A percentile compares a stretch with the other conserved stretches of the same genome.
Conservation (phyloP, 2,113 vertebrate genomes). For the Phaetusa simplex region DNA sequence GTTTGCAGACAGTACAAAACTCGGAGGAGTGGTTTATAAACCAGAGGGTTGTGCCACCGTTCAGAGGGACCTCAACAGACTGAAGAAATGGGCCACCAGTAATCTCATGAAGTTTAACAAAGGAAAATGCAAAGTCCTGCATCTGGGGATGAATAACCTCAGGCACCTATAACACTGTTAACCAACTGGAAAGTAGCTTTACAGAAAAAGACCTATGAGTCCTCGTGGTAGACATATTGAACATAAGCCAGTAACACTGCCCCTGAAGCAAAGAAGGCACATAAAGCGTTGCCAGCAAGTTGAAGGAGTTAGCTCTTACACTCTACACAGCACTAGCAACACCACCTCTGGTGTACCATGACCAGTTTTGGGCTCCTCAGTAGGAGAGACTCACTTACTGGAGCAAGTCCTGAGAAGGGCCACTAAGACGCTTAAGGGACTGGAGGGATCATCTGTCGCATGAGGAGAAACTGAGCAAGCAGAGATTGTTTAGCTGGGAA, state of each 20-base stretch:
- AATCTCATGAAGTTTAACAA: neutral
- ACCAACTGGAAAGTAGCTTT: neutral
- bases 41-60: neutral
- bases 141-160: neutral
- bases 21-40: neutral
- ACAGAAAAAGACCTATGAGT: neutral
- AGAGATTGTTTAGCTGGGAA: neutral
- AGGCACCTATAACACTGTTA: neutral
- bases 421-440: neutral
- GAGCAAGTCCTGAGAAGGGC: neutral
- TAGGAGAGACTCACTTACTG: neutral
- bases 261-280: neutral
- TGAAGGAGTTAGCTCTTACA: rapidly evolving
- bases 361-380: neutral
- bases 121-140: neutral
- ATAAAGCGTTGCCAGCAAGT: neutral
- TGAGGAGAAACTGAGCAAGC: neutral
- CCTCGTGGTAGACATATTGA: neutral
- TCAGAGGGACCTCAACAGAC: neutral
- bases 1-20: neutral
- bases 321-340: neutral
- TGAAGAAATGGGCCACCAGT: neutral
- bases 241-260: neutral
- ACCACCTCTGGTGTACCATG: rapidly evolving
- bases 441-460: neutral